Evolutionary conservation across 2,113 vertebrate species (phyloP), one percentile per base, ranked within the genome.

Genomic region (Tetraodon nigroviridis): DNA sequence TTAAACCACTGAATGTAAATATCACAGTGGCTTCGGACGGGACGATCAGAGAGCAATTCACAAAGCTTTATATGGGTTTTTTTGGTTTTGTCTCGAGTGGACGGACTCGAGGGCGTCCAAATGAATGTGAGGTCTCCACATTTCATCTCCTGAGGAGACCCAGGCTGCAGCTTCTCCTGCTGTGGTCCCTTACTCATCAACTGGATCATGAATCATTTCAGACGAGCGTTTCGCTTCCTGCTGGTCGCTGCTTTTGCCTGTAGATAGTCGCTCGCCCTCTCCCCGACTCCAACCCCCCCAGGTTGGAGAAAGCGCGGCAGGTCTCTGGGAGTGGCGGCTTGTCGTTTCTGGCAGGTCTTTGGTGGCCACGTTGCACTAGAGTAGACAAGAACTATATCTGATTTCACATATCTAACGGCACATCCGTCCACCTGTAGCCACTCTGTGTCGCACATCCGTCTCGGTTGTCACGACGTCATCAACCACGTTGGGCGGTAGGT

Each of bases 1-100:
- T 63, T 73, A 67, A 80, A 80, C 78, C 85, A 76, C 80, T 89
- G 84, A 89, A 89, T 86, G 84, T 90, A 87, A 85, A 89, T 89
- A 86, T 87, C 58, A 53, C 32, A 37, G 32, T 51, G n/a, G 18
- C 66, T 60, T 58, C 55, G 69, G 73, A 7, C 2, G 58, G 50
- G 1, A 37, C 64, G 75, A 55, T 75, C 48, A 7, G 69, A 76
- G 87, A 89, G 89, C 86, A 90, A 88, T 89, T 87, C 75, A 58
- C 62, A 70, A 80, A 82, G 84, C 85, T 87, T 82, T 83, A 79
- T 76, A 41, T 22, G 14, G 44, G n/a, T n/a, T n/a, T n/a, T n/a
- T n/a, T n/a, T 16, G 15, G 7, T 17, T 46, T 46, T 46, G 44
- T 46, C 14, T 16, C 2, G 11, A 6, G 2, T 16, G 54, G 74